These are phyloP conservation scores for Struthio camelus DNA, from an alignment of 2,113 vertebrate species.

Conservation along the genomic window DNA sequence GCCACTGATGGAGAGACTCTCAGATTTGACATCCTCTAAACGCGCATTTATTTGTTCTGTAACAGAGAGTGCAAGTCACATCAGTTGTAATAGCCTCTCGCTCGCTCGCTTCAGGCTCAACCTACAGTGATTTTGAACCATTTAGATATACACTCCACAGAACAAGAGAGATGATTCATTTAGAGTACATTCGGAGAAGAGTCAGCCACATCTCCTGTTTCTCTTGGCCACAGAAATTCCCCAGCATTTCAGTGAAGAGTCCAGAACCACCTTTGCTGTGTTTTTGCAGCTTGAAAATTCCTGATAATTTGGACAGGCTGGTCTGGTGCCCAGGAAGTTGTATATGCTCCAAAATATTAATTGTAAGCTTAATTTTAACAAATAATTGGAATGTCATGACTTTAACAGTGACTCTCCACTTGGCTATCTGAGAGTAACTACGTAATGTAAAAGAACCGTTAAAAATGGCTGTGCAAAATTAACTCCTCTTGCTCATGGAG, in stretches of 20 bases:
- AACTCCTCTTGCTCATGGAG: slow-evolving; percentile 41
- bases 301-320: not conserved
- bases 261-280: not conserved
- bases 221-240: not conserved
- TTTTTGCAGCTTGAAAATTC: slow-evolving; percentile 21
- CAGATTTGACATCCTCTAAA: not conserved
- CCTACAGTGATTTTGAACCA: not conserved
- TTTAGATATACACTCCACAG: not conserved
- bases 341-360: slow-evolving; percentile 10
- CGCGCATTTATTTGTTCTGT: not conserved
- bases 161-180: not conserved
- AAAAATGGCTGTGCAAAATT: slow-evolving; percentile 67
- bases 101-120: not conserved
- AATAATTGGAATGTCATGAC: slow-evolving; percentile 68
- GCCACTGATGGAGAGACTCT: not conserved
- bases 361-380: slow-evolving; percentile 63
- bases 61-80: not conserved
- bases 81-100: not conserved
- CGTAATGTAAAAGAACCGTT: slow-evolving; percentile 57
- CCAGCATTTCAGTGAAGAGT: not conserved
- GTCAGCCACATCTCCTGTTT: not conserved
- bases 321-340: slow-evolving; percentile 15
- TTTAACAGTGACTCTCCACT: slow-evolving; percentile 65
- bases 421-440: slow-evolving; percentile 62
- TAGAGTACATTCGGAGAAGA: not conserved